phyloP scores from a whole-genome alignment of 2,113 vertebrate species.

The Colius striatus region DNA sequence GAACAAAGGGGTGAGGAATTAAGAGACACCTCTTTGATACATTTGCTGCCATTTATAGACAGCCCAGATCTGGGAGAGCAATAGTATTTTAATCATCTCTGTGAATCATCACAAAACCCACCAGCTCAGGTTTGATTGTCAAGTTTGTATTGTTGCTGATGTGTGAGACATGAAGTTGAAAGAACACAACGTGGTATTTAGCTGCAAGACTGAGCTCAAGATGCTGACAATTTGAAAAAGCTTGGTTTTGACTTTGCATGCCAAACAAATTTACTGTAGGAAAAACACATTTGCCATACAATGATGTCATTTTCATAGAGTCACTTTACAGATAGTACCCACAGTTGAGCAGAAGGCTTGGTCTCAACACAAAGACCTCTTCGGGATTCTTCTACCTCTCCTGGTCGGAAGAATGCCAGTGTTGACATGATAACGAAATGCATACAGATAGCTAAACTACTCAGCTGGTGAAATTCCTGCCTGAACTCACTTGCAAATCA shows the following conservation, averaged over 20 bases:
- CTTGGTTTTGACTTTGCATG: background rate
- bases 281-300: background rate
- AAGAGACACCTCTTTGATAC: background rate
- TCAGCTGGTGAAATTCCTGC: background rate
- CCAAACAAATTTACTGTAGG: background rate
- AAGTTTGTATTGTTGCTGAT: slow-evolving; percentile 20
- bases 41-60: background rate
- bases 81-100: background rate
- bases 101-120: slow-evolving; percentile 14
- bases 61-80: slow-evolving; percentile 17
- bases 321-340: background rate
- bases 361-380: background rate
- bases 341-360: slow-evolving; percentile 7
- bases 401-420: background rate
- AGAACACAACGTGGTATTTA: background rate
- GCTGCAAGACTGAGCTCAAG: slow-evolving; percentile 31
- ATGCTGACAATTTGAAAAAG: slow-evolving; percentile 44
- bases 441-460: background rate
- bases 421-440: background rate
- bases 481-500: background rate
- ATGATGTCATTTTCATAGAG: slow-evolving; percentile 15
- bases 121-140: slow-evolving; percentile 31
- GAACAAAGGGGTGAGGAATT: slow-evolving; percentile 34
- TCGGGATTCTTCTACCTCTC: background rate
- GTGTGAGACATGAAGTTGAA: background rate